Evolutionary conservation across 1,140 invertebrate species (phyloP), one percentile per base, ranked within the genome.

Genomic region (Bombus affinis): DNA sequence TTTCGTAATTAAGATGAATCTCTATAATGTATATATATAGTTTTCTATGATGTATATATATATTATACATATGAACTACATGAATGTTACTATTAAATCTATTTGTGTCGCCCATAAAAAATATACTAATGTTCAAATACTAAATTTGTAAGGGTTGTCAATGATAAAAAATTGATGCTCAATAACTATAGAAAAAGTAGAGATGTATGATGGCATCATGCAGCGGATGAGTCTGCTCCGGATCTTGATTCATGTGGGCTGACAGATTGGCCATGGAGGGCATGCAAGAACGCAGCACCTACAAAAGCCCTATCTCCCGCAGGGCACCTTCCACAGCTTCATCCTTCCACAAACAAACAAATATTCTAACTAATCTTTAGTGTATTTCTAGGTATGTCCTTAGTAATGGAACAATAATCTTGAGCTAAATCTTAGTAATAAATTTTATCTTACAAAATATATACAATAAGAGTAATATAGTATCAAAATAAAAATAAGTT

Each of bases 261-360:
- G 87, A 92, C 85, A 85, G 77, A 88, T 86, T 90, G 87, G 85
- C 83, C 90, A 88, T 90, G 90, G 89, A 90, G 90, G 86, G 89
- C 89, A 92, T 91, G 91, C 85, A 91, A 88, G 82, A 86, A 90
- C 42, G 87, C 83, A 84, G 77, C 85, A 88, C 93, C 95, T 97
- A 97, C 92, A 97, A 97, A 94, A 98, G 96, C 95, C 97, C 97
- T 96, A 98, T 97, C 94, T 98, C 97, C 96, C 96, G 96, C 95
- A 98, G 96, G 94, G 97, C 97, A 94, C 97, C 97, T 96, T 98
- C 97, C 94, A 98, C 97, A 94, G 97, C 97, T 96, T 98, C 97
- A 93, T 98, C 97, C 97, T 98, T 95, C 91, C 91, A 93, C 93
- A 95, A 94, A 95, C 93, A 95, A 94, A 95, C 91, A 95, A 93